phyloP scores from a whole-genome alignment of 2,797 vertebrate species.

The Triplophysa yarkandensis region DNA sequence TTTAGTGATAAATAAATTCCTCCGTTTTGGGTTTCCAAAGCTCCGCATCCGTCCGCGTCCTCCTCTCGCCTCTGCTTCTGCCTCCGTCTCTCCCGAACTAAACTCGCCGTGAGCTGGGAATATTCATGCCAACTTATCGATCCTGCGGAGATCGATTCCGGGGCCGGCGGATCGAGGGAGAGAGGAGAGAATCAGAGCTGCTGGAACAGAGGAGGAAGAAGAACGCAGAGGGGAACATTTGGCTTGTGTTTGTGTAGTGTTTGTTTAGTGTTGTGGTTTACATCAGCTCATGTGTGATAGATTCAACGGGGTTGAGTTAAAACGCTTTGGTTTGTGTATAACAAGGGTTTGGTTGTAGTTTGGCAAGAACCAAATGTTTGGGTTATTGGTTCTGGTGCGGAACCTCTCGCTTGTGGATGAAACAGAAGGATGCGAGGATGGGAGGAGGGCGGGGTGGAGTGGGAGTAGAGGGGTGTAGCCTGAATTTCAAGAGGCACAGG shows the following conservation, averaged over 20 bases:
- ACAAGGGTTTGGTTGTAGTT: neutral
- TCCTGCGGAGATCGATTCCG: slow-evolving; percentile 88
- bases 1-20: no score
- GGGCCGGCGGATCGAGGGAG: slow-evolving; percentile 85
- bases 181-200: slow-evolving; percentile 64
- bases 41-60: slow-evolving; percentile 71
- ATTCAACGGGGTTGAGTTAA: neutral
- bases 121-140: slow-evolving; percentile 96
- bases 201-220: slow-evolving; percentile 63
- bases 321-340: neutral
- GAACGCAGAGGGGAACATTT: slow-evolving; percentile 36
- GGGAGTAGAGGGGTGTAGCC: slow-evolving; percentile 43
- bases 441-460: slow-evolving; percentile 41
- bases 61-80: slow-evolving; percentile 77
- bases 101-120: slow-evolving; percentile 82
- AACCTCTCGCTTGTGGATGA: slow-evolving; percentile 46
- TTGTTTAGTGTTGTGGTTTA: neutral
- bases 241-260: slow-evolving; percentile 4
- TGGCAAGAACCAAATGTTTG: neutral
- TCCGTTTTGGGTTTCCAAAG: slow-evolving; percentile 40
- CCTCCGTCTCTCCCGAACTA: slow-evolving; percentile 81
- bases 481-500: slow-evolving; percentile 15
- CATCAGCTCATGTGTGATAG: neutral
- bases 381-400: slow-evolving; percentile 42
- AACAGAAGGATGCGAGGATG: slow-evolving; percentile 56